Evolutionary conservation across 2,797 vertebrate genomes (phyloP), one percentile per base, ranked within the genome.

Genomic region (Pangasius sanitwongsei): DNA sequence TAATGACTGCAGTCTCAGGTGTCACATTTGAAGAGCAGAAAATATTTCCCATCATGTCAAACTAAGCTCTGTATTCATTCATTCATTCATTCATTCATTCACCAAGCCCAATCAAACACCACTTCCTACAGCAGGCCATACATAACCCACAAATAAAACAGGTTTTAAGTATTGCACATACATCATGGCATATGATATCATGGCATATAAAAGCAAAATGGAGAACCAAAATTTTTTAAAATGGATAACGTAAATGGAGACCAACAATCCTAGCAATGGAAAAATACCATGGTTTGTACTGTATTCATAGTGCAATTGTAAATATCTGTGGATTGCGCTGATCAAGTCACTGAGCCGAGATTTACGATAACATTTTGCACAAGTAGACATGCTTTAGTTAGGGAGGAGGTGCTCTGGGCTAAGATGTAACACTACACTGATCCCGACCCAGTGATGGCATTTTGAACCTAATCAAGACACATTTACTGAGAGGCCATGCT

Each of bases 11-110:
- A 55, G 23, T 82, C 31, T 82, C 34, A 15, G 20, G 3, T 41
- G 31, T 83, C 80, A 83, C 55, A 82, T 63, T 65, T 65, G 59
- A 44, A 83, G 1, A 83, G 81, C 81, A 83, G 81, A 59, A 65
- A 65, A 48, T 65, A 63, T 83, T 28, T 83, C 59, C 59, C 25
- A n/a, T 41, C 34, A 41, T 41, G 34, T 82, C 55, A 28, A 25
- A 82, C 55, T 41, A 50, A 82, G 23, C 55, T 34, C n/a, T 34
- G 15, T 0, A 18, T 57, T 2, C 55, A 59, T 81, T 59, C 78
- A 59, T 77, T 28, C 74, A 77, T 23, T 34, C 53, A 34, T 12
- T 34, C 7, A 78, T 55, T 31, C 50, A 55, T 20, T 55, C 44
- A 72, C 18, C 25, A 15, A 59, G 23, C 23, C 34, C 53, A 81